Conservation (phyloP, 2,797 vertebrate species). For the Cichlasoma orientale region DNA sequence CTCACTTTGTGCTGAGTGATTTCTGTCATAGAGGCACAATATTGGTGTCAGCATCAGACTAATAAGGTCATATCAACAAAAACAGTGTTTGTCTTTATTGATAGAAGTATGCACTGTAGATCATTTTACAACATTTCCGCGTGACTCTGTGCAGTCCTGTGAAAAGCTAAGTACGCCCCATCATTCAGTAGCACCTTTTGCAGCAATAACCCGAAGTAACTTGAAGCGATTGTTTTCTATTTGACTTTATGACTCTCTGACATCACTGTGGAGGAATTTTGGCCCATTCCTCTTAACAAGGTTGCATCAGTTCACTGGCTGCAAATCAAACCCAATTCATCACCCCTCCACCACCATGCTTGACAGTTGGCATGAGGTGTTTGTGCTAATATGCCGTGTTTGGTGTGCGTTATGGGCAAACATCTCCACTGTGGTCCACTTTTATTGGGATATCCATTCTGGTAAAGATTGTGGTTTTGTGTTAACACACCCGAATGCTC, state of each 20-base stretch:
- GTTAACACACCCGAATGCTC: too few species aligned
- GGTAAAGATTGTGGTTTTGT: too few species aligned
- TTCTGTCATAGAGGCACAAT: background rate
- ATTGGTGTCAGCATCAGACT: background rate
- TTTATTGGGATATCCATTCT: too few species aligned
- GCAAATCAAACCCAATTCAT: too few species aligned
- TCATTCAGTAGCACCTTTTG: background rate
- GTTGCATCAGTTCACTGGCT: too few species aligned
- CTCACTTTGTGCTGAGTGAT: background rate
- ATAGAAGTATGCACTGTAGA: background rate
- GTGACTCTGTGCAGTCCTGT: background rate
- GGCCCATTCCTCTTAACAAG: too few species aligned
- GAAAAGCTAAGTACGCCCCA: background rate
- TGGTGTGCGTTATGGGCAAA: too few species aligned
- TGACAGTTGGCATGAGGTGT: too few species aligned
- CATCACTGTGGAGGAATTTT: background rate
- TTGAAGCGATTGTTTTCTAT: background rate
- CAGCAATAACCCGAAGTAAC: background rate
- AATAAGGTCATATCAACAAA: background rate
- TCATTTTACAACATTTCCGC: background rate
- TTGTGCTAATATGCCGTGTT: too few species aligned
- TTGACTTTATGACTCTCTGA: background rate
- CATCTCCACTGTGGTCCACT: too few species aligned
- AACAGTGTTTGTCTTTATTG: background rate
- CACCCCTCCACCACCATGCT: too few species aligned